Conservation (phyloP, 2,113 vertebrate genomes). For the Corythornis cristatus region DNA sequence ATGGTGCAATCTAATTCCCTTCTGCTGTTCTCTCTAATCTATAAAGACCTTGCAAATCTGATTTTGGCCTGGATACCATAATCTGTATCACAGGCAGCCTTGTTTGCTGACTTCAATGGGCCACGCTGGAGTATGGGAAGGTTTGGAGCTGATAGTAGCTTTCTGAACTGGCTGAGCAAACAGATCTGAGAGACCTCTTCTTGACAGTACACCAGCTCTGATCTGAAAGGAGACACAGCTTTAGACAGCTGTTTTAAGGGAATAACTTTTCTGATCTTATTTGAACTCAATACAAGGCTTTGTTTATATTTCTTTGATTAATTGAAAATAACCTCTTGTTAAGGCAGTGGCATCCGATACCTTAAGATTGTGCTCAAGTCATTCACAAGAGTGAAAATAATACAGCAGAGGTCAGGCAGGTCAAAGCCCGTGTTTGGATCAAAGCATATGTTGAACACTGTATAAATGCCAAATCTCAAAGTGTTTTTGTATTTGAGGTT, state of each 20-base stretch:
- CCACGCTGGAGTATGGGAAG: neutral
- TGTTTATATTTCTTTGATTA: constrained; percentile 68
- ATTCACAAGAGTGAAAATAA: constrained; percentile 15
- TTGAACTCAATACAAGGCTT: constrained; percentile 36
- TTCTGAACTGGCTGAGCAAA: neutral
- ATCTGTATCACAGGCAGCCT: neutral
- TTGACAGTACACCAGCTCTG: constrained; percentile 25
- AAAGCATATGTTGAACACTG: constrained; percentile 53
- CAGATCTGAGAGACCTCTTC: constrained; percentile 17
- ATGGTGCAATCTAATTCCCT: neutral
- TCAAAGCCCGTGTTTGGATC: constrained; percentile 61
- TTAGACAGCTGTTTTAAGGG: constrained; percentile 53
- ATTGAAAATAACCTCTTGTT: constrained; percentile 69
- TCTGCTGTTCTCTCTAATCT: neutral
- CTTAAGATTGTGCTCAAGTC: constrained; percentile 22
- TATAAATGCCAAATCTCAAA: constrained; percentile 55
- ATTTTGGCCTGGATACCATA: constrained; percentile 20
- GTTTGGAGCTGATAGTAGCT: neutral
- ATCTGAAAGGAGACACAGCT: constrained; percentile 54
- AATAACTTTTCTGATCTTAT: constrained; percentile 14
- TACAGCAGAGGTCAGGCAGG: constrained; percentile 31
- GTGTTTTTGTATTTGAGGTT: constrained; percentile 44
- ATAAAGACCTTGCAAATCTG: constrained; percentile 13
- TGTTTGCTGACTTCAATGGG: neutral
- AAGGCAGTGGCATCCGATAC: constrained; percentile 52